Percentiles rank a stretch among this genome's conserved stretches.
Conservation (phyloP, 2,113 vertebrate genomes). For the Petrocephalus zakoni region DNA sequence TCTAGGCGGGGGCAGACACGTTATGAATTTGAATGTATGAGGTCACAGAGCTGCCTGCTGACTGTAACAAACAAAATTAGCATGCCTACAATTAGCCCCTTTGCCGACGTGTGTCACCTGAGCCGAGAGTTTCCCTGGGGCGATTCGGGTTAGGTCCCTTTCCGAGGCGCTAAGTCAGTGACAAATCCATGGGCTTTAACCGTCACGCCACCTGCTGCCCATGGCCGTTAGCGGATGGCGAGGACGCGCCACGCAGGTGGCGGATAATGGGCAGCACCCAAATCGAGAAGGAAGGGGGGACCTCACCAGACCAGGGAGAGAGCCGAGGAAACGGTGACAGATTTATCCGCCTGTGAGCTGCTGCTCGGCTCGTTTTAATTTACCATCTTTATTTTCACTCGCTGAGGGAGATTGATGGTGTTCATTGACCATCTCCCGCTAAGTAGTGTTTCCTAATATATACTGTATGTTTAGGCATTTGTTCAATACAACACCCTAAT, state of each 20-base stretch:
- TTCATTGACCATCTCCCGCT: not conserved
- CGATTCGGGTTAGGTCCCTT: not conserved
- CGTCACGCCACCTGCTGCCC: not conserved
- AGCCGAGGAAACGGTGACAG: not conserved
- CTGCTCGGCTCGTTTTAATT: not conserved
- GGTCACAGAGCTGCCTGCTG: not conserved
- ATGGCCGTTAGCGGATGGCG: not conserved
- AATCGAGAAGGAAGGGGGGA: not conserved
- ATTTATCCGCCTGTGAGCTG: not conserved
- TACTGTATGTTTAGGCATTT: not conserved
- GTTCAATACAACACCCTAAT: not conserved
- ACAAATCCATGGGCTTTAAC: not conserved
- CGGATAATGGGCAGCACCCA: not conserved
- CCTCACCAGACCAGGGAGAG: not conserved
- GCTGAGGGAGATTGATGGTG: not conserved
- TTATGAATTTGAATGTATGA: not conserved
- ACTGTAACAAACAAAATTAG: slow-evolving; percentile 8
- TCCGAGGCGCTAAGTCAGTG: not conserved
- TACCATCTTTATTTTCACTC: not conserved
- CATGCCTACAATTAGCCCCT: not conserved
- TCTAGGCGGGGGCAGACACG: not conserved
- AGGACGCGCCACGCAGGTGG: not conserved
- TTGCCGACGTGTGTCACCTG: not conserved
- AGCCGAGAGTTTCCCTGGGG: not conserved
- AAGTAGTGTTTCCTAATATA: not conserved